Evolutionary conservation across 2,797 vertebrate species (phyloP), one percentile per base, ranked within the genome.

Genomic region (Gymnodraco acuticeps): DNA sequence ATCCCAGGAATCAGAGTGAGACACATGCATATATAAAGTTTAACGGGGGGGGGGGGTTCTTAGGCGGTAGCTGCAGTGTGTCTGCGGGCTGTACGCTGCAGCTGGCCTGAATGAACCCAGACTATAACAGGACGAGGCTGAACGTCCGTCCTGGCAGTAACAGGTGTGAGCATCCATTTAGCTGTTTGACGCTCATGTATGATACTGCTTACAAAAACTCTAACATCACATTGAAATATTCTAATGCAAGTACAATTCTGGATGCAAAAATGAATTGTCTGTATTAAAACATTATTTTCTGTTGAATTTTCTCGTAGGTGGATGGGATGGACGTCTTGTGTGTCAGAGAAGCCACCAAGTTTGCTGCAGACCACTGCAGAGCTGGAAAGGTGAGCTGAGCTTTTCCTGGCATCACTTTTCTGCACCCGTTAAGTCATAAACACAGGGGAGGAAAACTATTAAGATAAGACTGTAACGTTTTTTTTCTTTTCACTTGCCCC

Each of bases 301-400:
- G 27, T 27, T 5, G 27, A 1, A 27, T 27, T 27, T 9, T 42
- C 16, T 20, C 15, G 0, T 3, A 99, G 98, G 97, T 99, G 81
- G 97, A 99, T 58, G 98, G 98, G 74, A 99, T 99, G 98, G 98
- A 99, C 69, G 1, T 98, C 23, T 92, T 99, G 20, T 97, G 96
- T 75, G 98, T 99, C 75, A 92, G 96, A 84, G 98, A 99, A 86
- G 97, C 98, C 0, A 86, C 94, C 0, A 96, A 92, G 89, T 99
- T 98, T 82, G 97, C 97, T 56, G 95, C 96, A 0, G 96, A 97
- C 1, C 82, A 97, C 79, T 99, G 98, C 86, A 93, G 97, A 85
- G 65, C 97, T 65, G 98, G 98, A 73, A 98, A 98, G 94, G 98
- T 99, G 91, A 94, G 78, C 13, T 6, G 33, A 42, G 38, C n/a